These are phyloP conservation scores for Malacoraja senta DNA, from an alignment of 2,797 vertebrate genomes.

Conservation along the genomic window DNA sequence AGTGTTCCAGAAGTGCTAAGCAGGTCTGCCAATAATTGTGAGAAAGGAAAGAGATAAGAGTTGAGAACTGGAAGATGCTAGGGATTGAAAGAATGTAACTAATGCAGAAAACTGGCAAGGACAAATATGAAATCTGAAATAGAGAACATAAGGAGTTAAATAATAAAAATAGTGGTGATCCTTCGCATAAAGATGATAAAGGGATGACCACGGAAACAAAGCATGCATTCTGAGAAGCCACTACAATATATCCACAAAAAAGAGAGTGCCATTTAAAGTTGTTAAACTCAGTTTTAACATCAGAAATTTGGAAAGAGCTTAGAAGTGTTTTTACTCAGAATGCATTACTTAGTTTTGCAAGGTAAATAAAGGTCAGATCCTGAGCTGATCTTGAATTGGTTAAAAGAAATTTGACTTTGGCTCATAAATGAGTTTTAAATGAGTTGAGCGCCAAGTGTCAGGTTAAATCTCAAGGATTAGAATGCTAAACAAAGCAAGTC, in stretches of 20 bases:
- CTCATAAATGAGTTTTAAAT: background rate
- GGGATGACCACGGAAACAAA: background rate
- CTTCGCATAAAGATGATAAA: background rate
- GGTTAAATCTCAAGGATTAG: too few species aligned
- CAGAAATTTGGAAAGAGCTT: background rate
- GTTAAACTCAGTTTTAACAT: background rate
- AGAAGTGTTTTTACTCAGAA: background rate
- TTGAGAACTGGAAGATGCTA: background rate
- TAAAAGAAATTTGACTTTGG: background rate
- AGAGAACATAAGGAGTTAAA: background rate
- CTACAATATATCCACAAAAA: background rate
- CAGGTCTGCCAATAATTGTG: background rate
- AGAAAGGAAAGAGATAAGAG: background rate
- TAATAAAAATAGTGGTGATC: background rate
- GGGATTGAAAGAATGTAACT: background rate
- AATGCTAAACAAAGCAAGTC: background rate
- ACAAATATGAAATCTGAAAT: background rate
- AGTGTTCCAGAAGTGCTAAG: background rate
- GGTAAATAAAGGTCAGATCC: background rate
- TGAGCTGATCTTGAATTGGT: background rate
- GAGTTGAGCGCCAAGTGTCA: background rate
- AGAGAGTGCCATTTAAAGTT: background rate
- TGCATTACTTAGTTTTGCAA: background rate
- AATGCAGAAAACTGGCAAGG: too few species aligned
- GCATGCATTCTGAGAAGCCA: too few species aligned